Base-by-base conservation (phyloP, 1,140 invertebrate genomes). In the Pseudachorutes palmiensis region DNA sequence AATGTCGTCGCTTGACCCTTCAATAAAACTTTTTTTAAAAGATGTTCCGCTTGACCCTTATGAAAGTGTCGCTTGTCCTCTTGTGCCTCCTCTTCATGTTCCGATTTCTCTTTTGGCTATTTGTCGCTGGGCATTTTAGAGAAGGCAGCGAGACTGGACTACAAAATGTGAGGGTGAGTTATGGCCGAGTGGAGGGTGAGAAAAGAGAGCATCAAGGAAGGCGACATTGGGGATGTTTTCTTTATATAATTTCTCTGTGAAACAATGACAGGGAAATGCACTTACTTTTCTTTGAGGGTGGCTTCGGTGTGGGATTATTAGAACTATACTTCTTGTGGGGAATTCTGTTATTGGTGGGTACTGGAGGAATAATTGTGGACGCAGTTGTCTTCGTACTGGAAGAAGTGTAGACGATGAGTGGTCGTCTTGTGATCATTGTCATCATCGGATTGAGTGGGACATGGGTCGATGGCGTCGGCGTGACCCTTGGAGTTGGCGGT, bases 171-270 rank as follows among this genome's bases (percentile, higher is more conserved):
- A n/a, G n/a, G n/a, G n/a, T n/a, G n/a, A n/a, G n/a, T n/a, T n/a
- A n/a, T n/a, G n/a, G n/a, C 51, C 5, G 12, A 24, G 51, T 55
- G 51, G 12, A 14, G 24, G 24, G 24, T 14, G 24, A 14, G 51
- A 24, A 55, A 14, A 19, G 24, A 55, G 12, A 55, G 12, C 9
- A 22, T 55, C 9, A 55, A 55, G 24, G 51, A 14, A 3, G 24
- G 9, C 24, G 12, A 55, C 51, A 16, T 55, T 29, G 16, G 16
- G 41, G n/a, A 26, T 24, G 31, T 29, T 26, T 76, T 92, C 90
- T 75, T 90, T 89, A 78, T 89, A 88, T 75, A 89, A 88, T 81
- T 88, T 86, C 87, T 80, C n/a, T n/a, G n/a, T n/a, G 79, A 80
- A 76, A 75, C 33, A 73, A 72, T 75, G 65, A 74, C 71, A 70